Evolutionary conservation across 2,113 vertebrate genomes (phyloP), one percentile per base, ranked within the genome.

Genomic region (Hiodon tergisus): DNA sequence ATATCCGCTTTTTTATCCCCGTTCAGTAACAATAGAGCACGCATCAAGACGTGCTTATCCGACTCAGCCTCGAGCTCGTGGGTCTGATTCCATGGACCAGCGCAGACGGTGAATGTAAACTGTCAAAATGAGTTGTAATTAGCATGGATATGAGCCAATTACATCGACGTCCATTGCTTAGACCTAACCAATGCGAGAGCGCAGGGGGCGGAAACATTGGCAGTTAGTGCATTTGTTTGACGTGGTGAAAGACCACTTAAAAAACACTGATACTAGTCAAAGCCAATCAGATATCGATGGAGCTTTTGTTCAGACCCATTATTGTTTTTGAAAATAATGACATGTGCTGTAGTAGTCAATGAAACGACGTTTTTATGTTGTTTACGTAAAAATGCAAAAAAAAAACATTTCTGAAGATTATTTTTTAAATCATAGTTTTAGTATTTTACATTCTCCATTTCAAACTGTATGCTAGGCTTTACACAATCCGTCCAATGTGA

Each of bases 131-230:
- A 62, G 47, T 17, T 1, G 53, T 67, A 76, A 84, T 4, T 67
- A 83, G 80, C 81, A 72, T 69, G n/a, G 0, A 0, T 0, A 1
- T 0, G 2, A 55, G 47, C 86, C 79, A 82, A 86, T 83, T 5
- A 0, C 0, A 14, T 51, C 13, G 46, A 17, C 8, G 7, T 59
- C 48, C 17, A 59, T 7, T 31, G 13, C 4, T 10, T 31, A 31
- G 31, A 13, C 60, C 69, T 10, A 7, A 46, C 77, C 77, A 69
- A 62, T 69, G 46, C 10, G 1, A 3, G 6, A 31, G 6, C 0
- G 31, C 0, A 0, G 55, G 75, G 31, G 77, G 79, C 67, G 77
- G 81, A 16, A 78, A 7, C 75, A 58, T 1, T 6, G 2, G 54
- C 31, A 46, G 69, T 14, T 0, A 16, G 58, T 2, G n/a, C 5